Evolutionary conservation across 2,113 vertebrate genomes (phyloP).

Genomic region (Fulmarus glacialis): DNA sequence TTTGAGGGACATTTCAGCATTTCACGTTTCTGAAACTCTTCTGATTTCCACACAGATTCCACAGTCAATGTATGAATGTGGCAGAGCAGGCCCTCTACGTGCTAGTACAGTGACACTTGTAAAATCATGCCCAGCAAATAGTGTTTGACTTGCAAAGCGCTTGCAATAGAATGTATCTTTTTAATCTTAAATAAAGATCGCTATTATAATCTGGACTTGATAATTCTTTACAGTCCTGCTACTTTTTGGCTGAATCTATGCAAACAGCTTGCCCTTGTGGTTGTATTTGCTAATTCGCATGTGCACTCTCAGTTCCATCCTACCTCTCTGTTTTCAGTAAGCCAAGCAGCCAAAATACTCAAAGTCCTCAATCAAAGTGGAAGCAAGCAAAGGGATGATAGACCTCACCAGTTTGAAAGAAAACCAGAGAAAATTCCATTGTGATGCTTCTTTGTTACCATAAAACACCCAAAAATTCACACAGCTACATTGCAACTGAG

Average conservation of each 20-base stretch:
- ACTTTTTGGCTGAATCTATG: neutral
- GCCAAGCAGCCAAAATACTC: neutral
- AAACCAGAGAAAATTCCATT: neutral
- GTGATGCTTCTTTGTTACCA: neutral
- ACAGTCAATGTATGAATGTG: rapidly evolving
- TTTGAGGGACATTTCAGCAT: neutral
- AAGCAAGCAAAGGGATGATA: neutral
- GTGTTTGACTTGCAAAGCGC: neutral
- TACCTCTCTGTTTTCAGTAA: neutral
- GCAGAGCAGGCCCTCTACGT: neutral
- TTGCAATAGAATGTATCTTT: neutral
- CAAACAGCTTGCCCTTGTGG: neutral
- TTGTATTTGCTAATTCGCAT: neutral
- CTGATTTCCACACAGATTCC: neutral
- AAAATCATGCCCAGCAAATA: neutral
- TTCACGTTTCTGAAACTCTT: neutral
- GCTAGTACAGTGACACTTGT: neutral
- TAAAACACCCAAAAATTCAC: neutral
- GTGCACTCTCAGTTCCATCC: neutral
- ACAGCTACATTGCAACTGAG: neutral
- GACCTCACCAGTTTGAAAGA: neutral
- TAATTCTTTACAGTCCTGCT: neutral
- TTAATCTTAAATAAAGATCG: neutral
- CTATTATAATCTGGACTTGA: neutral
- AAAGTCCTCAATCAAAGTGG: neutral